Evolutionary conservation across 2,113 vertebrate species (phyloP), one percentile per base, ranked within the genome.

Genomic region (Heliornis fulica): DNA sequence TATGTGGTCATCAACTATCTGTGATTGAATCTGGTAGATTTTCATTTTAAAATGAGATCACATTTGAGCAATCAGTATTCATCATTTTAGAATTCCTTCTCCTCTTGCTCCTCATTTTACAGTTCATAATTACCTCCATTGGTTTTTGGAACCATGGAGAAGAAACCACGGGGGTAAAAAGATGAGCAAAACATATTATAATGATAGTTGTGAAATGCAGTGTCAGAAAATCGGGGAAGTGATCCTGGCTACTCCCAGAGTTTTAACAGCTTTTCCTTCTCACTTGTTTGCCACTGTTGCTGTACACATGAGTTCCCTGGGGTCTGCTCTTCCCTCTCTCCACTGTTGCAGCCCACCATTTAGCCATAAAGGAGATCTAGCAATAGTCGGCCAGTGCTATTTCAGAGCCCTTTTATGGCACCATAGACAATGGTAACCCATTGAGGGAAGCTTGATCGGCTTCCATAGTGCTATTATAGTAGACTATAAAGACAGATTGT

Each of bases 81-180:
- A 94, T 70, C 13, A 81, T 50, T 85, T 75, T 90, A 31, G 54
- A 92, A 43, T 4, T 74, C 3, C 0, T 54, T 48, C 16, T 69
- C 11, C 2, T 53, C 26, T 3, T 64, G 11, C 28, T 57, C 10
- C 32, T 54, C 31, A 96, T 68, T 89, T 69, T 90, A 54, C 77
- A 82, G 31, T 83, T 96, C 19, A 86, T 50, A 57, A 91, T 95
- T 31, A 95, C 9, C 60, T 71, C 56, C 32, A 94, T 61, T 53
- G 50, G 66, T 95, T 95, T 97, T 75, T 46, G 38, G 75, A 98
- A 96, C 90, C 77, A 84, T 12, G 74, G 76, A 68, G 94, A 84
- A 29, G 79, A 65, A 92, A 20, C 46, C 46, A 46, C 8, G 7
- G 89, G 70, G 32, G 54, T 89, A 85, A 48, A 54, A 96, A 97